Base-by-base conservation (phyloP, 2,797 vertebrate species). In the Crocidura indochinensis region DNA sequence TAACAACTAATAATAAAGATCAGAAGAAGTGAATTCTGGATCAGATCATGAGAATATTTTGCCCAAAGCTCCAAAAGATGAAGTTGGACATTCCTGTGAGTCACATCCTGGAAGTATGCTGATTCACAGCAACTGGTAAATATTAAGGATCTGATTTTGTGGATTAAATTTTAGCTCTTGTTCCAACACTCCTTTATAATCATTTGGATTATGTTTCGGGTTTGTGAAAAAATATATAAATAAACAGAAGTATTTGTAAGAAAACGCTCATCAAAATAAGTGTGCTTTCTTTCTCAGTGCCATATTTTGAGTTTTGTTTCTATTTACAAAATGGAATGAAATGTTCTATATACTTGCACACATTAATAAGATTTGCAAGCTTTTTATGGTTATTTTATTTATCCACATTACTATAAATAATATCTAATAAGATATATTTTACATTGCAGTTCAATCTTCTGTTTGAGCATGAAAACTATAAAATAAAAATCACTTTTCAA, bases 261-360 rank as follows among this genome's bases (percentile, higher is more conserved):
- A 77, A 26, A 15, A 78, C 79, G 84, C 85, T 67, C 11, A 56
- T 51, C 76, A 94, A 27, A 95, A 81, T 84, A 87, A 10, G 2
- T 94, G 2, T 74, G 69, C 2, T 62, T 38, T 60, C 14, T 84
- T 79, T 86, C 53, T 31, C 85, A 60, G 29, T n/a, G 4, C 51
- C 27, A 85, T 7, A 80, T 75, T 88, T 81, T 72, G 31, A 65
- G 49, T 81, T 71, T 47, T 5, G 38, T 38, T 75, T 80, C 71
- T 78, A 91, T 75, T 87, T 95, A n/a, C 49, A 81, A 84, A 84
- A 91, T 81, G 22, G n/a, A 64, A 53, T 88, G 10, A 87, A 81
- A 85, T 1, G 9, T 80, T 69, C 68, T 51, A 31, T 88, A 65
- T 10, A 87, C 83, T 64, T 81, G 5, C 65, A 77, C 69, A 53